Conservation (phyloP, 2,888 invertebrate genomes). For the Stramonita haemastoma region DNA sequence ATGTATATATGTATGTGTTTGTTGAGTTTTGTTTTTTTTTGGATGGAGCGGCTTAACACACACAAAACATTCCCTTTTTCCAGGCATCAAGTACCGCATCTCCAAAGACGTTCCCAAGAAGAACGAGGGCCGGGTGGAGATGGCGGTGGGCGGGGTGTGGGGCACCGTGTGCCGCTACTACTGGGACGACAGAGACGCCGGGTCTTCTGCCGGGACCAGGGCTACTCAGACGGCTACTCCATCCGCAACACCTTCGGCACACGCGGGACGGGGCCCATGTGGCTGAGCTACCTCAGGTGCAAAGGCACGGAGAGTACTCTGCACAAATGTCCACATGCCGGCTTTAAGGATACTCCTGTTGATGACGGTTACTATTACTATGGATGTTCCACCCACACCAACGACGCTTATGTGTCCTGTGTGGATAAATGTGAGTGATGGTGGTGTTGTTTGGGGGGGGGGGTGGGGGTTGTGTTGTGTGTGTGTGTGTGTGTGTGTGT, state of each 20-base stretch:
- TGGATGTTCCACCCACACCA: slow-evolving; percentile 59
- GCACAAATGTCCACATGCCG: slow-evolving; percentile 63
- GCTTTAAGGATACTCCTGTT: slow-evolving; percentile 57
- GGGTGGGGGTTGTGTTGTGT: background rate
- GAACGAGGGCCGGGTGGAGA: slow-evolving; percentile 80
- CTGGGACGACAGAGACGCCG: slow-evolving; percentile 85
- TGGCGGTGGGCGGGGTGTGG: slow-evolving; percentile 84
- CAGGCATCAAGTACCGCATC: slow-evolving; percentile 65
- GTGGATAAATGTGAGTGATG: slow-evolving; percentile 60
- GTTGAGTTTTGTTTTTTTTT: no score
- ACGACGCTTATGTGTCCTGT: slow-evolving; percentile 67
- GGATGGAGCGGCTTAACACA: background rate
- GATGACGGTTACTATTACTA: slow-evolving; percentile 46
- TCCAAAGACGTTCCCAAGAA: slow-evolving; percentile 46
- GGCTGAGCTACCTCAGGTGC: slow-evolving; percentile 68
- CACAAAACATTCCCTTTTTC: background rate
- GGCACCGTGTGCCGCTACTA: slow-evolving; percentile 87
- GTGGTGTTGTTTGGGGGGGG: no score
- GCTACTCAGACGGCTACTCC: slow-evolving; percentile 65
- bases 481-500: background rate
- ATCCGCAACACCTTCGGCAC: slow-evolving; percentile 56
- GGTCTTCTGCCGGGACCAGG: slow-evolving; percentile 78
- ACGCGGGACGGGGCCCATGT: slow-evolving; percentile 66
- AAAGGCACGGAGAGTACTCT: slow-evolving; percentile 60
- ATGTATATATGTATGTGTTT: no score